Evolutionary conservation across 2,797 vertebrate genomes (phyloP), one percentile per base, ranked within the genome.

Genomic region (Spinus olivaceus): DNA sequence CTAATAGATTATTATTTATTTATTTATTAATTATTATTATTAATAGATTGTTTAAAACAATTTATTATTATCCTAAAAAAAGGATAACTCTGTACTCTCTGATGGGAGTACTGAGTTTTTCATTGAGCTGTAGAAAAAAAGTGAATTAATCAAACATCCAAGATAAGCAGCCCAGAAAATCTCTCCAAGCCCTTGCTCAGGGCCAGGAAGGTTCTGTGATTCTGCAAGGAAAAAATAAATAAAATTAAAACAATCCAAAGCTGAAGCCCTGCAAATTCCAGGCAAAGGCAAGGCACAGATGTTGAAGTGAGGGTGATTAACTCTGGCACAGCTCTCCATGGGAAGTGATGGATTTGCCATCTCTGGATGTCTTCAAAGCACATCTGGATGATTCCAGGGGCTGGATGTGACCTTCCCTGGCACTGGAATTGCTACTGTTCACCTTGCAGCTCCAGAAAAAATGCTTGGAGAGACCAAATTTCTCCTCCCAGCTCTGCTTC

Each of bases 301-400:
- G 1, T 25, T 32, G 17, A 1, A 79, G 85, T 42, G 92, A 90
- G 88, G 72, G 69, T 82, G 86, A 96, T 92, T 82, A 90, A 69
- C 60, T 3, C 88, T 90, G 88, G 92, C 90, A 74, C 71, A n/a
- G 76, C 54, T 51, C 81, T 14, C 39, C 53, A 9, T 0, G 35
- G 82, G 78, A 60, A 81, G 81, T 85, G 94, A 94, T 90, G 90
- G 92, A 94, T 93, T 92, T 42, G 28, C 67, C 86, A 86, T 61
- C 88, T 77, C 94, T 96, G 92, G 92, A 94, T 95, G 86, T 86
- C 88, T 93, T 84, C 70, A 74, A 74, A 66, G 44, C 0, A 4
- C 25, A 12, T 57, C 85, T 87, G 79, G 78, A 46, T 76, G 66
- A 37, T 90, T 66, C 76, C 71, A 57, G 51, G 78, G 80, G 27